Evolutionary conservation across 2,888 invertebrate species (phyloP).

Genomic region (Archips xylosteana): DNA sequence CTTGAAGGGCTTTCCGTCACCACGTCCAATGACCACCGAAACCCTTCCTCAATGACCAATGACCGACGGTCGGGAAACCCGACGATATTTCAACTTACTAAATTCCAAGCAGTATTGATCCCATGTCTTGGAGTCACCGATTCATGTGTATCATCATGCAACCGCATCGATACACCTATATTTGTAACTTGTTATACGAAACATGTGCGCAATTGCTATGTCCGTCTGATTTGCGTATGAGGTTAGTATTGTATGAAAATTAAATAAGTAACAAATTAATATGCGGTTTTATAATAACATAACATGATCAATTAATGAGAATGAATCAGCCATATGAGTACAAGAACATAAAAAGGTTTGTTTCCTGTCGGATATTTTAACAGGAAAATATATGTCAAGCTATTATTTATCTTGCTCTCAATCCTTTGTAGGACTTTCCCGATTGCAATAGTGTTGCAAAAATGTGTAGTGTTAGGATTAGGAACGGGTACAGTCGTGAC

Average conservation of each 20-base stretch:
- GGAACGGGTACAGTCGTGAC: constrained; percentile 64
- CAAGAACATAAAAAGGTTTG: background rate
- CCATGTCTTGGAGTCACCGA: constrained; percentile 16
- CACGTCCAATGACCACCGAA: constrained; percentile 32
- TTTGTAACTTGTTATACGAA: background rate
- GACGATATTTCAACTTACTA: constrained; percentile 34
- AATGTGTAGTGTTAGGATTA: constrained; percentile 43
- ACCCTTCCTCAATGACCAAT: constrained; percentile 38
- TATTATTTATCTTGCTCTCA: background rate
- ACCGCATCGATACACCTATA: background rate
- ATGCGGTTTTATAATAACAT: background rate
- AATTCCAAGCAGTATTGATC: constrained; percentile 28
- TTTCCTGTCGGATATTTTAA: background rate
- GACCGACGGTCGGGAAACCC: constrained; percentile 30
- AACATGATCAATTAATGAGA: background rate
- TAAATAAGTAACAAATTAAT: no score
- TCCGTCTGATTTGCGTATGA: no score
- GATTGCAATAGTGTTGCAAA: constrained; percentile 23
- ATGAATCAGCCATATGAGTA: background rate
- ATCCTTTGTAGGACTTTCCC: constrained; percentile 14
- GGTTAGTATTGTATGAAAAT: no score
- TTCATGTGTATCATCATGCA: constrained; percentile 13
- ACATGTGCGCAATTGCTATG: background rate
- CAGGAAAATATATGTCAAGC: background rate
- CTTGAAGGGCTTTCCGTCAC: constrained; percentile 34